Evolutionary conservation across 2,113 vertebrate species (phyloP).

Genomic region (Galemys pyrenaicus): DNA sequence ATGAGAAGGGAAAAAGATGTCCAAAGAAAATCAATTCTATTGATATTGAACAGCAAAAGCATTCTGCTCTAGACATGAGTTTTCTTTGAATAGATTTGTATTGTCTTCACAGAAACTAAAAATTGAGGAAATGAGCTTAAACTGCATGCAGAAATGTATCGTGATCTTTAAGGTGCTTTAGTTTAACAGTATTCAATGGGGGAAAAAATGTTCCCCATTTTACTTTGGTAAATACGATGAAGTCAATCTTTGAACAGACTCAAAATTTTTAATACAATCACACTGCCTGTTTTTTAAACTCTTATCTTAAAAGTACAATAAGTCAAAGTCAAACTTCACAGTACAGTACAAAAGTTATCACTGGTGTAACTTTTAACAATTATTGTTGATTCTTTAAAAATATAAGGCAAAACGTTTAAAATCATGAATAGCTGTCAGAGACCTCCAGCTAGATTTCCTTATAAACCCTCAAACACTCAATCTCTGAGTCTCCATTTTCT

Average conservation of each 20-base stretch:
- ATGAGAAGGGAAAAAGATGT: neutral
- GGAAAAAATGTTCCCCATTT: constrained; percentile 26
- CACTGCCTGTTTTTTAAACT: neutral
- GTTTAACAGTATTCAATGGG: neutral
- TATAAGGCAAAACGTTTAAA: neutral
- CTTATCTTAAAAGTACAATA: constrained; percentile 20
- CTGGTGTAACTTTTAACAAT: neutral
- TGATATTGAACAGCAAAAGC: neutral
- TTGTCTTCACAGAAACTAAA: constrained; percentile 50
- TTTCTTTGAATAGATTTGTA: neutral
- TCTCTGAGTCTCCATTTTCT: neutral
- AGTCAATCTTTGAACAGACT: neutral
- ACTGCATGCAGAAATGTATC: constrained; percentile 6
- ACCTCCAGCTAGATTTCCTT: neutral
- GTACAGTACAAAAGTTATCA: neutral
- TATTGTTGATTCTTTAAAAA: neutral
- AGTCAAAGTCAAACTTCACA: neutral
- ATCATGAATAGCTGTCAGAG: neutral
- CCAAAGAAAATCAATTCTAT: neutral
- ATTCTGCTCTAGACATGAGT: neutral
- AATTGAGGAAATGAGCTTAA: constrained; percentile 30
- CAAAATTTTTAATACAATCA: neutral
- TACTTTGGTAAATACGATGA: neutral
- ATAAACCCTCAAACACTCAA: neutral
- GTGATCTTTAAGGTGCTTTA: neutral